A percentile compares a stretch with the other conserved stretches of the same genome.
Conservation (phyloP, 2,797 vertebrate genomes). For the Coreius guichenoti region DNA sequence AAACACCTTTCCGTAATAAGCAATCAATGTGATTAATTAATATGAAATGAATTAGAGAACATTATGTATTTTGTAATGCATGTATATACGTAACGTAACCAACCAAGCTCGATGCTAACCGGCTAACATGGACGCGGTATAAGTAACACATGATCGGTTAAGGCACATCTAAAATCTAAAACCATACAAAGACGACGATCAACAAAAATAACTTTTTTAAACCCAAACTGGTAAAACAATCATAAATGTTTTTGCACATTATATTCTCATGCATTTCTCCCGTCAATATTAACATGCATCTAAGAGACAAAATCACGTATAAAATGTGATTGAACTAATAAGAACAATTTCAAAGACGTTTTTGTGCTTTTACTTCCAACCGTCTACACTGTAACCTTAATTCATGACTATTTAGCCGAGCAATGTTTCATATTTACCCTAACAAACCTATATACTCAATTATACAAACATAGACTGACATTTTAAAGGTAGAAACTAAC, state of each 20-base stretch:
- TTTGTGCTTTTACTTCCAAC: neutral
- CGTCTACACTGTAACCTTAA: neutral
- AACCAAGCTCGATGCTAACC: conserved; percentile 18
- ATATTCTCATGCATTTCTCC: neutral
- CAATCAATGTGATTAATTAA: neutral
- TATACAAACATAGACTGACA: neutral
- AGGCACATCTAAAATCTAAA: neutral
- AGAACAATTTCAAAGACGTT: neutral
- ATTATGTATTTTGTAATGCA: neutral
- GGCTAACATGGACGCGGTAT: conserved; percentile 10
- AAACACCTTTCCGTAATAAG: neutral
- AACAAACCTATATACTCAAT: neutral
- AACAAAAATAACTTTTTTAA: neutral
- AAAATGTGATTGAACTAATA: neutral
- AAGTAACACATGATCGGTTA: conserved; percentile 3
- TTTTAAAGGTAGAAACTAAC: conserved; percentile 59
- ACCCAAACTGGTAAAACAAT: neutral
- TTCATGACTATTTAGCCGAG: neutral
- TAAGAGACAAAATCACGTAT: neutral
- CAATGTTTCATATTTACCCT: neutral
- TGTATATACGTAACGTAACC: neutral
- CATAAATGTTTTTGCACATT: no score
- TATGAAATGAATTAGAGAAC: neutral
- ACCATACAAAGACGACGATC: neutral
- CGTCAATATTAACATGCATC: neutral